These are phyloP conservation scores for Buphagus erythrorhynchus DNA, from an alignment of 2,797 vertebrate genomes.

Conservation along the genomic window DNA sequence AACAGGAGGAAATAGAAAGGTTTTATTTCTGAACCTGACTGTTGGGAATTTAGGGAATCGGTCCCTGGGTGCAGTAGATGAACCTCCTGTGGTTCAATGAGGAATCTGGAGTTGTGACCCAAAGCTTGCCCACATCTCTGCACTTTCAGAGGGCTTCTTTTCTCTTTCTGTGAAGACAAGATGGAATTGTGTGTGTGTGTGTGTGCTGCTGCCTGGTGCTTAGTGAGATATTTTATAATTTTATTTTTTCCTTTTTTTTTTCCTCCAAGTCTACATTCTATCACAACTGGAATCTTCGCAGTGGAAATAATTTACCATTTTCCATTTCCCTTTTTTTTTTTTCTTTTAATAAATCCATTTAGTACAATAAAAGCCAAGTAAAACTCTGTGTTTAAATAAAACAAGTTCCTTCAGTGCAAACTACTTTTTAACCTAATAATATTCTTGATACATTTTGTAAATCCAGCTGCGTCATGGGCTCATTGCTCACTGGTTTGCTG, in stretches of 20 bases:
- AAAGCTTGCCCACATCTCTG: not conserved
- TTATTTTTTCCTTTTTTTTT: not conserved
- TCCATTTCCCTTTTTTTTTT: constrained; percentile 6
- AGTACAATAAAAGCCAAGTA: constrained; percentile 67
- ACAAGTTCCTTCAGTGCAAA: constrained; percentile 62
- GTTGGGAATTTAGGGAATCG: not conserved
- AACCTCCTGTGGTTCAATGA: not conserved
- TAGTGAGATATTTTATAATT: constrained; percentile 12
- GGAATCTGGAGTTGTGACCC: not conserved
- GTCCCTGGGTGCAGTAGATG: not conserved
- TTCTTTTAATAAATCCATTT: constrained; percentile 11
- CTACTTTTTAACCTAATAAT: constrained; percentile 62
- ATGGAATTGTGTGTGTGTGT: not conserved
- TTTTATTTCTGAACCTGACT: not conserved
- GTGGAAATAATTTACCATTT: constrained; percentile 63
- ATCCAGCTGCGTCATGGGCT: constrained; percentile 66
- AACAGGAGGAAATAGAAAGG: not conserved
- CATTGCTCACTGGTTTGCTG: not conserved
- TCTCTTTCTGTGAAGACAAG: not conserved
- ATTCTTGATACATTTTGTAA: constrained; percentile 65
- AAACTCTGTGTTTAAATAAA: constrained; percentile 36
- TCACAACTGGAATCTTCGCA: constrained; percentile 47
- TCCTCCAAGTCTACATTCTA: not conserved
- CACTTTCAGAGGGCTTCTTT: not conserved
- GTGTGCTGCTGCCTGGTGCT: not conserved